Conservation (phyloP, 1,140 invertebrate species). For the Neodiprion virginianus region DNA sequence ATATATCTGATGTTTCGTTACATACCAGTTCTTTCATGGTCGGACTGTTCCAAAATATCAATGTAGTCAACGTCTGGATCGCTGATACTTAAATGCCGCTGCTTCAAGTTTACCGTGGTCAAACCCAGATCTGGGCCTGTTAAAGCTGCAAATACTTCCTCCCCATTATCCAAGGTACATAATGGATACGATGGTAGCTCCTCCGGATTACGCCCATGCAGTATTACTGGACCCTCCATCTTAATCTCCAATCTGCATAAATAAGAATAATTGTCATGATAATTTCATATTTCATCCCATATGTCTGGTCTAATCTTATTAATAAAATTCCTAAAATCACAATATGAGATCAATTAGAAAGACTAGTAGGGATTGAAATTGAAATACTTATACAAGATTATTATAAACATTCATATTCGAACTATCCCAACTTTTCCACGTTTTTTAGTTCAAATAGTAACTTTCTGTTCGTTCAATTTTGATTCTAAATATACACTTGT, state of each 20-base stretch:
- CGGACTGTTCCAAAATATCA: constrained; percentile 69
- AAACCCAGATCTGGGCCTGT: constrained; percentile 82
- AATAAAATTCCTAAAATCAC: too few species aligned
- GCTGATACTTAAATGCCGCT: constrained; percentile 69
- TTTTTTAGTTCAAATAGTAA: too few species aligned
- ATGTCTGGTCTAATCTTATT: neutral
- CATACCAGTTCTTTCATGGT: constrained; percentile 58
- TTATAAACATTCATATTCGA: too few species aligned
- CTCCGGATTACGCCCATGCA: constrained; percentile 71
- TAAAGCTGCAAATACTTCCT: constrained; percentile 69
- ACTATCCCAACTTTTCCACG: too few species aligned
- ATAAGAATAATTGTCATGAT: neutral
- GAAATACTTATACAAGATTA: too few species aligned
- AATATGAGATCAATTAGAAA: too few species aligned
- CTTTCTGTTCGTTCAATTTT: too few species aligned
- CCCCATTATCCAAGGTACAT: constrained; percentile 61
- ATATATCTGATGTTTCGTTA: constrained; percentile 25
- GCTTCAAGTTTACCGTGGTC: constrained; percentile 73
- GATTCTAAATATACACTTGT: too few species aligned
- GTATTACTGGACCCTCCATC: constrained; percentile 66
- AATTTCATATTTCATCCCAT: constrained; percentile 34
- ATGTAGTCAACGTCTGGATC: constrained; percentile 80
- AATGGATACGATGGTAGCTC: constrained; percentile 69
- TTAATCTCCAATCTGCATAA: constrained; percentile 50
- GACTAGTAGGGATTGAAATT: too few species aligned